Evolutionary conservation across 2,888 invertebrate species (phyloP), one percentile per base, ranked within the genome.

Genomic region (Galeruca laticollis): DNA sequence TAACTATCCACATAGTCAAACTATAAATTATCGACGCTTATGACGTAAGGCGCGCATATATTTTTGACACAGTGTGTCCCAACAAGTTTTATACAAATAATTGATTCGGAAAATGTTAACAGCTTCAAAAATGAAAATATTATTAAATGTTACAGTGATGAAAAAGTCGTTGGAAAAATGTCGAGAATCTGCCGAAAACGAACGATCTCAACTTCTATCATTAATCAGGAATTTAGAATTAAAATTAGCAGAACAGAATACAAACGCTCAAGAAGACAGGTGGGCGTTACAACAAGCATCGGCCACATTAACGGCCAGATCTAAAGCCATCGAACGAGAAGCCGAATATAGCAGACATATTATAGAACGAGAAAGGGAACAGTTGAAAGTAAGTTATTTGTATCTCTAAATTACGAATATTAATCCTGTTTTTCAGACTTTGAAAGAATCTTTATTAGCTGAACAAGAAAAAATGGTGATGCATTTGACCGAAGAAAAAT

Each of bases 251-350:
- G 90, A 90, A 82, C 90, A 90, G 87, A 88, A 75, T 57, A 83
- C 87, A 78, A 88, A 88, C 79, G 77, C 80, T 13, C 75, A 75
- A 56, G 79, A 79, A 60, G 78, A 79, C 33, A 66, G 79, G 43
- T 85, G 86, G 82, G 84, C 85, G 1, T 79, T 91, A 20, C 89
- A 89, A 77, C 90, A 90, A 80, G 90, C 89, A 76, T 87, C 87
- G 76, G 87, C 89, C 82, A 89, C 88, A 68, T 86, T 91, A 76
- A 88, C 89, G 65, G 89, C 89, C 66, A 88, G 90, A 82, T 87
- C 88, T 65, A 87, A 89, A n/a, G 90, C 90, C 1, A 87, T 90
- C 57, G 88, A 87, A 76, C 87, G 89, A 75, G 90, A 91, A 82
- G 87, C 88, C 0, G 89, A 90, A 79, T 89, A 88, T 77, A 88